Evolutionary conservation across 2,113 vertebrate species (phyloP), one percentile per base, ranked within the genome.

Genomic region (Cryptomyrus ogoouensis): DNA sequence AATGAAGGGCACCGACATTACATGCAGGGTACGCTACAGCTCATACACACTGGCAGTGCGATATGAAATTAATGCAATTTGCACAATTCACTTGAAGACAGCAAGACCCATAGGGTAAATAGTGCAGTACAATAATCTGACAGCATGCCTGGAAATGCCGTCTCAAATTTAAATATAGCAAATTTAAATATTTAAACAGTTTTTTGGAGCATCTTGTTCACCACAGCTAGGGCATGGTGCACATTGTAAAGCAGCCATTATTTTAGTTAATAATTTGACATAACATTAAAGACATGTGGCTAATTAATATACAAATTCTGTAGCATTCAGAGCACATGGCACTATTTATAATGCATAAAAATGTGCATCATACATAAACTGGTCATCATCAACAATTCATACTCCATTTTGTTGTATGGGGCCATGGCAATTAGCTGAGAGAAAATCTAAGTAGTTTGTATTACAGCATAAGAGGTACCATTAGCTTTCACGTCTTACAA

Each of bases 131-230:
- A 47, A 84, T 84, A 84, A 84, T 84, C 83, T 84, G 83, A 46
- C 83, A 84, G 83, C 44, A 42, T 84, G 83, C 44, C 19, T 84
- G 83, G 24, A 84, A 46, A 10, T 24, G 44, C 83, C 42, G 6
- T 84, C 83, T 84, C 35, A 84, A 83, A 42, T 39, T 83, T 83
- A 44, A 84, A 46, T 84, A 47, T 84, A 84, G 21, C 39, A 84
- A 84, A 84, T 46, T 44, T 46, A 84, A 84, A 84, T 84, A n/a
- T 24, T 84, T 84, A 84, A 84, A 84, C 44, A 84, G 39, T 47
- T 84, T 77, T 80, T 44, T 46, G 44, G 19, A n/a, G 39, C 42
- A 46, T 84, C 42, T n/a, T n/a, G 19, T 84, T 46, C 83, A 24
- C 83, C 42, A 84, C 17, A 46, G 39, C 21, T n/a, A 24, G 24